Base-by-base conservation (phyloP, 2,888 invertebrate genomes). In the Hirtodrosophila alboralis region DNA sequence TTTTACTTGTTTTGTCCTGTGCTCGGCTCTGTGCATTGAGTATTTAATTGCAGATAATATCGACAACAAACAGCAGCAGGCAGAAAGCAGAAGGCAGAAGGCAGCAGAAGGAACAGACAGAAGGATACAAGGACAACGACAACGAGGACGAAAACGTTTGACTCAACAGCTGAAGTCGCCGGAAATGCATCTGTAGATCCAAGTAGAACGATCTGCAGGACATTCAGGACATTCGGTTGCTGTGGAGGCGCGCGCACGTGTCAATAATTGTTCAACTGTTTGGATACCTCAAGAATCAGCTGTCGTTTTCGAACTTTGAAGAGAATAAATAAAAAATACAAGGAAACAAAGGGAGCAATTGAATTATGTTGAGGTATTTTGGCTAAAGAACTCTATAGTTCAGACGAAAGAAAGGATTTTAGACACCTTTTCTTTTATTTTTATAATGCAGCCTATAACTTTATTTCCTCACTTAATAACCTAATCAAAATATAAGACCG, bases 1-100 rank as follows among this genome's bases (percentile, higher is more conserved):
- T 86, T 84, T 80, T 86, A 80, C 84, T 84, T 84, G 84, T 79
- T 72, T 67, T 84, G 81, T 75, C 81, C 79, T 57, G 57, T 23
- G 44, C 52, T 48, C 33, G 44, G 57, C 83, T 65, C 64, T 75
- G 86, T 86, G 79, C 86, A 84, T 87, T 84, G 87, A 87, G 84
- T 79, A 84, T 77, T 84, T 87, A 87, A 87, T 85, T 80, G 75
- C 75, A 74, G 88, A 87, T 87, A 85, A 84, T 80, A 87, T 87
- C 87, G 86, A 85, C 75, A 79, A 68, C 49, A 66, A 52, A 62
- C 59, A 74, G 57, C 75, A 67, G 61, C 75, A 66, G 70, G 49
- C 54, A 41, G 21, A 48, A 52, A 28, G 43, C 33, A 48, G 31
- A 37, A 43, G 36, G 36, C 47, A 37, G 40, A 30, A 28, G 18